These are phyloP conservation scores for Xanthorhoe designata DNA, from an alignment of 2,888 invertebrate genomes.

Conservation along the genomic window DNA sequence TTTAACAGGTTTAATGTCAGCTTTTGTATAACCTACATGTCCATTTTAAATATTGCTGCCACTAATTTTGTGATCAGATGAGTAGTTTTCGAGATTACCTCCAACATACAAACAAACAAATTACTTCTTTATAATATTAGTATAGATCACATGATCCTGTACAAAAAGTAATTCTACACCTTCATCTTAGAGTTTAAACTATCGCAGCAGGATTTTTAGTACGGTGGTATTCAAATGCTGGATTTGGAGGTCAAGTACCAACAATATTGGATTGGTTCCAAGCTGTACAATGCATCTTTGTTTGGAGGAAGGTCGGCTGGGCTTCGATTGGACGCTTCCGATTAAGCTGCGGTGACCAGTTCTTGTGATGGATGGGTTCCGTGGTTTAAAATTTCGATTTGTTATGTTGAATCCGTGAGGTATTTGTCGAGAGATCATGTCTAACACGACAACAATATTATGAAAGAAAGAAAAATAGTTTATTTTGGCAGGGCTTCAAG, in stretches of 20 bases:
- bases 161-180: constrained; percentile 25
- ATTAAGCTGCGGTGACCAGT: constrained; percentile 42
- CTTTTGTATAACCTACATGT: no score
- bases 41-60: no score
- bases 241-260: constrained; percentile 80
- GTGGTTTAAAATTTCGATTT: not conserved
- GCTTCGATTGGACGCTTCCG: constrained; percentile 57
- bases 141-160: not conserved
- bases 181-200: constrained; percentile 36
- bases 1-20: no score
- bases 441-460: no score
- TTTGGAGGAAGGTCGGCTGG: constrained; percentile 76
- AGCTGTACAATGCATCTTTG: constrained; percentile 81
- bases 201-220: constrained; percentile 18
- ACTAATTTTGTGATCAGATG: no score
- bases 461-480: no score
- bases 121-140: no score
- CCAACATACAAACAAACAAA: no score
- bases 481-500: no score
- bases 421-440: no score
- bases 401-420: no score
- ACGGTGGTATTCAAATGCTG: constrained; percentile 75
- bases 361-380: constrained; percentile 18
- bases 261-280: constrained; percentile 84
- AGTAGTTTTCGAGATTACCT: no score